A percentile compares a stretch with the other conserved stretches of the same genome.
phyloP scores from a whole-genome alignment of 2,888 invertebrate genomes.

The Nomada goodeniana region DNA sequence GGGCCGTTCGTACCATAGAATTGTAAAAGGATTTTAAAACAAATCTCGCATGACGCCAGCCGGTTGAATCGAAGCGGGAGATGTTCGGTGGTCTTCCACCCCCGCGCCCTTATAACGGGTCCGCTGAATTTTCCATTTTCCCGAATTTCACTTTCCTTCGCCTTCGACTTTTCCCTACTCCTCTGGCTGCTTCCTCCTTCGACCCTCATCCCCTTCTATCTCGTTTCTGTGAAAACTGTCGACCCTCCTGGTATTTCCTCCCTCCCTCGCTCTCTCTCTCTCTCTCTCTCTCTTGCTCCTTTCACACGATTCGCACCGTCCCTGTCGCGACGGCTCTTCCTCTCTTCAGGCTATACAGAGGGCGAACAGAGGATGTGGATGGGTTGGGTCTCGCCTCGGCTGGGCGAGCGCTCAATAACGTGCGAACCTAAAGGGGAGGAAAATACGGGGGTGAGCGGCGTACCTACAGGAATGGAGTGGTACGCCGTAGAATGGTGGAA shows the following conservation, averaged over 20 bases:
- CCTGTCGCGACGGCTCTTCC: constrained; percentile 57
- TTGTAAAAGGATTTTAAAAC: constrained; percentile 84
- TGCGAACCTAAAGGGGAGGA: constrained; percentile 87
- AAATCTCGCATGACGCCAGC: constrained; percentile 81
- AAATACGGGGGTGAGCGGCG: constrained; percentile 77
- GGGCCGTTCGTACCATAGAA: constrained; percentile 73
- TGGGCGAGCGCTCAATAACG: constrained; percentile 88
- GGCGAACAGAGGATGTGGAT: constrained; percentile 83
- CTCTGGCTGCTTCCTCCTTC: constrained; percentile 51
- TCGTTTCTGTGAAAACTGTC: constrained; percentile 75
- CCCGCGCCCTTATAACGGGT: constrained; percentile 53
- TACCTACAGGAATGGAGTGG: constrained; percentile 78
- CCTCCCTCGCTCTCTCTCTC: constrained; percentile 44
- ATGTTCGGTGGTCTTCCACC: constrained; percentile 80
- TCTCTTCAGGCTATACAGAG: constrained; percentile 74
- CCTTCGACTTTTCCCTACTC: constrained; percentile 40
- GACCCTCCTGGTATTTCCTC: constrained; percentile 39
- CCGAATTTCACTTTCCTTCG: constrained; percentile 71
- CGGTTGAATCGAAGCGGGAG: constrained; percentile 81
- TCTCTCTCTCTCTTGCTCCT: constrained; percentile 50
- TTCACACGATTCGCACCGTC: constrained; percentile 47
- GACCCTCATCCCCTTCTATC: constrained; percentile 31
- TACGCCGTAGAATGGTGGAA: constrained; percentile 76
- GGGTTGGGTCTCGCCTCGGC: constrained; percentile 87
- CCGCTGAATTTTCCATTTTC: constrained; percentile 81